Percentiles rank a stretch among this genome's conserved stretches.
Evolutionary conservation across 2,797 vertebrate genomes (phyloP).

Genomic region (Pseudochirops corinnae): DNA sequence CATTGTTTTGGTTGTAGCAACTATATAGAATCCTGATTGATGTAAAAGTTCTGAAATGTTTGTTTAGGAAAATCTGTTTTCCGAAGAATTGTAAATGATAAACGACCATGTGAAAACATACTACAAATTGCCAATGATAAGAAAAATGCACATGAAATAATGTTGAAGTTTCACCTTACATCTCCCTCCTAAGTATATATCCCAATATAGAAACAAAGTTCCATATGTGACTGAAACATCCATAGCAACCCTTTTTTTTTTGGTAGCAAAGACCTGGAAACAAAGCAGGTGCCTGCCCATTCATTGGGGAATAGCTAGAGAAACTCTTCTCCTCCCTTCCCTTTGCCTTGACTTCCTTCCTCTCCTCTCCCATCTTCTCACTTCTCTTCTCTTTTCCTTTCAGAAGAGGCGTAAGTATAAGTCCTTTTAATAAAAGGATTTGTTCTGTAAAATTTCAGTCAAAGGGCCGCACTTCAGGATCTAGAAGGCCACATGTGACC

Average conservation of each 20-base stretch:
- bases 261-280: neutral
- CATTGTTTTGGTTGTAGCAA: neutral
- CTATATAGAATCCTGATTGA: neutral
- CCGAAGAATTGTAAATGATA: neutral
- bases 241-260: neutral
- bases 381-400: neutral
- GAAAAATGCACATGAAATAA: neutral
- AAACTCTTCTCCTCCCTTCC: neutral
- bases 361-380: neutral
- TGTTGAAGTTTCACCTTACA: conserved; percentile 7
- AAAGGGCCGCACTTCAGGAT: no score
- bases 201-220: neutral
- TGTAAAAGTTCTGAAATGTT: neutral
- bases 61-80: neutral
- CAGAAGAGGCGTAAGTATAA: neutral
- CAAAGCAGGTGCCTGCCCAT: neutral
- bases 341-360: neutral
- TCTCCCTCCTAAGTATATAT: neutral
- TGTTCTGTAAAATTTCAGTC: no score
- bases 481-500: no score
- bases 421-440: no score
- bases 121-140: neutral
- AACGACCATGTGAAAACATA: neutral
- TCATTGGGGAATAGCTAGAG: neutral
- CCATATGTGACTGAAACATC: neutral